Conservation (phyloP, 2,113 vertebrate genomes). For the Gallinago media region DNA sequence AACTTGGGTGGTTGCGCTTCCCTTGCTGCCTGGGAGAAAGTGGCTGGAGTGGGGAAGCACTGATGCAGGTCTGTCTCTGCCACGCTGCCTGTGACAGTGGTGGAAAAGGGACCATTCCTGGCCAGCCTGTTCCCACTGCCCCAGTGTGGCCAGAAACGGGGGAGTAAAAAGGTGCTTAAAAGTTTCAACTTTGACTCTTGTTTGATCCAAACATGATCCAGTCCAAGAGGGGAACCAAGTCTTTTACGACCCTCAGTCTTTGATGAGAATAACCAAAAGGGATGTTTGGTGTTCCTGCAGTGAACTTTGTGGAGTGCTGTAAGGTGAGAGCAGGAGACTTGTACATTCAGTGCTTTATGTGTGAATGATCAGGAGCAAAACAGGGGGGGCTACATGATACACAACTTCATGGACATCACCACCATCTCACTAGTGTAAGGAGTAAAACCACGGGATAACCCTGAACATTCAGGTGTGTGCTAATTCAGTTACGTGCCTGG, state of each 20-base stretch:
- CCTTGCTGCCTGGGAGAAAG: neutral
- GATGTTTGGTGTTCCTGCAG: neutral
- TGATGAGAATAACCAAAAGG: neutral
- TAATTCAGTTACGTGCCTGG: neutral
- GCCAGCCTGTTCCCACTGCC: neutral
- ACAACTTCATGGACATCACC: accelerated
- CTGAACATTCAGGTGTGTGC: neutral
- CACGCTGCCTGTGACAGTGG: accelerated
- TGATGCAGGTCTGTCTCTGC: neutral
- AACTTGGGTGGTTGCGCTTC: neutral
- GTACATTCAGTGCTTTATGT: neutral
- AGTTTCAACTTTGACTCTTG: neutral
- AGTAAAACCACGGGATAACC: neutral
- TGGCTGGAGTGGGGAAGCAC: accelerated
- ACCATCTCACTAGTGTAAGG: neutral
- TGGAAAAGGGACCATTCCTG: neutral
- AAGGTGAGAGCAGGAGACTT: neutral
- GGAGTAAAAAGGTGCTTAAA: neutral
- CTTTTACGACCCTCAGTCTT: neutral
- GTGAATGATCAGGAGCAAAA: neutral
- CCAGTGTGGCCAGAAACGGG: neutral
- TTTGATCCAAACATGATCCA: neutral
- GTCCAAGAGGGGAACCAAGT: neutral
- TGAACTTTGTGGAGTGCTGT: neutral
- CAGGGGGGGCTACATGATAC: too few species aligned